Conservation (phyloP, 2,113 vertebrate genomes). For the Edolisoma coerulescens region DNA sequence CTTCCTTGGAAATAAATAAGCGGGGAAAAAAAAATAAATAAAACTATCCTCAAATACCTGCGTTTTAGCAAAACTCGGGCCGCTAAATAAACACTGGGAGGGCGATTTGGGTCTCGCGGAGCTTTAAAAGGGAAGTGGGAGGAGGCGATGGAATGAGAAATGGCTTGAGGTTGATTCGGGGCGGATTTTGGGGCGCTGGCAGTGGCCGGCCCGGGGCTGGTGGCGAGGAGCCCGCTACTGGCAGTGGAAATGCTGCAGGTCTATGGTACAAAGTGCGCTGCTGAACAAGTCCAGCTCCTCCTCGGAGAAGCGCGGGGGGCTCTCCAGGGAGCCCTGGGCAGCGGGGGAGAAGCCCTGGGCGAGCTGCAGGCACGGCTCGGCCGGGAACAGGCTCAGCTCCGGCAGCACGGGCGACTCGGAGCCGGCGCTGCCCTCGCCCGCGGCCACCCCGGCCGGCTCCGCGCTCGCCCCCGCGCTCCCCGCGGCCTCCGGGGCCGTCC, state of each 20-base stretch:
- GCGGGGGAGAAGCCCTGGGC: constrained; percentile 75
- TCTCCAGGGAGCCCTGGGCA: constrained; percentile 79
- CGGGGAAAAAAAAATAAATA: not conserved
- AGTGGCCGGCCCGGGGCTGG: not conserved
- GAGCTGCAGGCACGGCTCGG: constrained; percentile 80
- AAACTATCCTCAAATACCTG: constrained; percentile 71
- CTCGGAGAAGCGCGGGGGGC: constrained; percentile 87
- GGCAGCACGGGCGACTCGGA: constrained; percentile 72
- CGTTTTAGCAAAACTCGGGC: constrained; percentile 46
- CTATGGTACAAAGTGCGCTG: constrained; percentile 90
- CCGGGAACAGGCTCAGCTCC: constrained; percentile 77
- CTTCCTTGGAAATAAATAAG: constrained; percentile 44
- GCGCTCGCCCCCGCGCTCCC: constrained; percentile 20
- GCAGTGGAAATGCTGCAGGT: constrained; percentile 85
- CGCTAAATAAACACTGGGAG: not conserved
- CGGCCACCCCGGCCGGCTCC: not conserved
- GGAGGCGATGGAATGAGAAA: not conserved
- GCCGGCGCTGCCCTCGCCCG: not conserved
- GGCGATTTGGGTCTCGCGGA: not conserved
- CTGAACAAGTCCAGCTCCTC: constrained; percentile 93
- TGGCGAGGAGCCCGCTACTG: constrained; percentile 25
- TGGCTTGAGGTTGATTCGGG: not conserved
- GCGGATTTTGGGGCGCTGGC: not conserved
- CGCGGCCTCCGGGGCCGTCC: constrained; percentile 49
- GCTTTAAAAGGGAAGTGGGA: not conserved